These are phyloP conservation scores for Osmoderma eremita DNA, from an alignment of 2,888 invertebrate species.

Conservation along the genomic window DNA sequence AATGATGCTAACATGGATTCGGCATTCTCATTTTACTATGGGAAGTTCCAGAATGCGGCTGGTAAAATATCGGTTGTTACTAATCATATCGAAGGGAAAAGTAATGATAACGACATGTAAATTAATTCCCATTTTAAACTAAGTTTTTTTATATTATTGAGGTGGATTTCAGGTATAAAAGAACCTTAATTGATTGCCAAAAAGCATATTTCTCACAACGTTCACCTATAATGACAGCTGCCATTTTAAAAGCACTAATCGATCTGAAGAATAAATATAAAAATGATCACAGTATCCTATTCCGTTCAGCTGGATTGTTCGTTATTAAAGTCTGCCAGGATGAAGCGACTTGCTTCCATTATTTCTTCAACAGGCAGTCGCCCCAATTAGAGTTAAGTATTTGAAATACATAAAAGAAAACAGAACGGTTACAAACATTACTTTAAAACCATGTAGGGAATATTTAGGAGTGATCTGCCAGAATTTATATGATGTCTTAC, in stretches of 20 bases:
- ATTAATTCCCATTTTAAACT: conserved; percentile 53
- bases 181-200: conserved; percentile 81
- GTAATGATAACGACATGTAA: conserved; percentile 79
- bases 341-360: conserved; percentile 89
- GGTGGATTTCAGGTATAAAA: conserved; percentile 69
- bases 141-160: conserved; percentile 7
- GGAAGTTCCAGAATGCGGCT: conserved; percentile 94
- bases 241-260: conserved; percentile 75
- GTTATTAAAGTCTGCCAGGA: conserved; percentile 94
- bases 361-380: conserved; percentile 83
- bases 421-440: background rate
- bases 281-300: conserved; percentile 83
- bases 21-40: conserved; percentile 88
- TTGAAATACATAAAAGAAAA: too few relatives aligned
- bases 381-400: conserved; percentile 71
- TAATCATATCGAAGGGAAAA: conserved; percentile 81
- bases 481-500: conserved; percentile 88
- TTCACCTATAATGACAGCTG: conserved; percentile 72
- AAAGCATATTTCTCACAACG: conserved; percentile 84
- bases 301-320: conserved; percentile 89
- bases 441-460: conserved; percentile 64
- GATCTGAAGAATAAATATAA: conserved; percentile 72
- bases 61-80: conserved; percentile 84
- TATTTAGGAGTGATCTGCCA: conserved; percentile 88
- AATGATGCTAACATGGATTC: conserved; percentile 65